phyloP scores from a whole-genome alignment of 2,797 vertebrate species.

The Basileuterus tristriatus region DNA sequence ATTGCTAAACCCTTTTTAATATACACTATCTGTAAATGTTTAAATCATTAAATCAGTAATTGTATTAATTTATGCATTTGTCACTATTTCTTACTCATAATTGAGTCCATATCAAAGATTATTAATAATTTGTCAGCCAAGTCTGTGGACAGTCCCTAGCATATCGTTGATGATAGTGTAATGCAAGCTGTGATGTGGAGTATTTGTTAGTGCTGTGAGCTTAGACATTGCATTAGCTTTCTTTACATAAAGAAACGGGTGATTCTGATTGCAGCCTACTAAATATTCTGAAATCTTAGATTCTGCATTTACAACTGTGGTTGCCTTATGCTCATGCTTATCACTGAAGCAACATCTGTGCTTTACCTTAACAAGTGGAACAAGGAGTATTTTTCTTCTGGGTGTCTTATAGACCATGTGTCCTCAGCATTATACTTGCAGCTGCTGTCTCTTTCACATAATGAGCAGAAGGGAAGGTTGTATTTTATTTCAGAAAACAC shows the following conservation, averaged over 20 bases:
- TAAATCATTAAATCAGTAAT: not conserved
- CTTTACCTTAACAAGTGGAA: conserved; percentile 71
- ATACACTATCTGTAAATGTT: not conserved
- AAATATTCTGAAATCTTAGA: conserved; percentile 61
- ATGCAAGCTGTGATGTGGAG: not conserved
- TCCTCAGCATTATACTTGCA: conserved; percentile 74
- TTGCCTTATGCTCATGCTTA: conserved; percentile 60
- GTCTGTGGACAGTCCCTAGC: not conserved
- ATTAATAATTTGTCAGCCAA: conserved; percentile 4
- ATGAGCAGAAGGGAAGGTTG: conserved; percentile 68
- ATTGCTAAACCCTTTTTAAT: not conserved
- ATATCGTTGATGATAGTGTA: conserved; percentile 16
- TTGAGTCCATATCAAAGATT: not conserved
- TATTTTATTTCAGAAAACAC: conserved; percentile 79
- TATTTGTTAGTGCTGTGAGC: not conserved
- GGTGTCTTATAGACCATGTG: conserved; percentile 70
- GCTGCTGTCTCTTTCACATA: conserved; percentile 74
- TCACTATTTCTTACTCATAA: not conserved
- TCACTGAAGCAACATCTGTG: conserved; percentile 72
- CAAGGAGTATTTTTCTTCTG: conserved; percentile 74
- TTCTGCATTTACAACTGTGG: conserved; percentile 25
- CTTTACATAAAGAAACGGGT: not conserved
- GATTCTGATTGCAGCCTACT: not conserved
- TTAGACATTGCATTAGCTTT: not conserved
- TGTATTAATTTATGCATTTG: conserved; percentile 6